Percentiles rank a stretch among this genome's conserved stretches.
Evolutionary conservation across 2,113 vertebrate genomes (phyloP).

Genomic region (Tiliqua scincoides): DNA sequence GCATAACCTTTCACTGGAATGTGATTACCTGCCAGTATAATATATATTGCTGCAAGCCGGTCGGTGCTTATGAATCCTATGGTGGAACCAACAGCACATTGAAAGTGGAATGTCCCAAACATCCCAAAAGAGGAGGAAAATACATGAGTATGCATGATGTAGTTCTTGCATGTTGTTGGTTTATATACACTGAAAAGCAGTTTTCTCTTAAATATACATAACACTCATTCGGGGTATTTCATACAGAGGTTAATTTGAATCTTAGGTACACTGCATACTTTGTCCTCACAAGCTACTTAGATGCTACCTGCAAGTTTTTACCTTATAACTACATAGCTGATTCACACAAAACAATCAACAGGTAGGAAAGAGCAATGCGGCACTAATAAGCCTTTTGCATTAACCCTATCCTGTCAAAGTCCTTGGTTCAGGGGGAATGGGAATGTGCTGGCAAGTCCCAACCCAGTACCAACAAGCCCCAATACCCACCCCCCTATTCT

Average conservation of each 20-base stretch:
- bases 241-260: background rate
- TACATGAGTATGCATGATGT: background rate
- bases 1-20: conserved; percentile 37
- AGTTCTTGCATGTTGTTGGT: no score
- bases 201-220: background rate
- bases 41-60: background rate
- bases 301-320: background rate
- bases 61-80: conserved; percentile 8
- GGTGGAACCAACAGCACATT: background rate
- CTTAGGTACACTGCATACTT: background rate
- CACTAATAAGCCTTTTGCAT: background rate
- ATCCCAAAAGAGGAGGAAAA: conserved; percentile 5
- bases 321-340: background rate
- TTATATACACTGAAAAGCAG: background rate
- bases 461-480: no score
- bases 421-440: no score
- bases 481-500: no score
- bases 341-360: no score
- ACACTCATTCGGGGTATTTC: background rate
- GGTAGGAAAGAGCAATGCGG: background rate
- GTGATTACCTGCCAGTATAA: background rate
- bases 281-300: background rate
- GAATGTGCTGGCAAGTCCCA: no score
- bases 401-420: no score
- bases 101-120: background rate